Evolutionary conservation across 2,888 invertebrate genomes (phyloP), one percentile per base, ranked within the genome.

Genomic region (Himalopsyche tibetana): DNA sequence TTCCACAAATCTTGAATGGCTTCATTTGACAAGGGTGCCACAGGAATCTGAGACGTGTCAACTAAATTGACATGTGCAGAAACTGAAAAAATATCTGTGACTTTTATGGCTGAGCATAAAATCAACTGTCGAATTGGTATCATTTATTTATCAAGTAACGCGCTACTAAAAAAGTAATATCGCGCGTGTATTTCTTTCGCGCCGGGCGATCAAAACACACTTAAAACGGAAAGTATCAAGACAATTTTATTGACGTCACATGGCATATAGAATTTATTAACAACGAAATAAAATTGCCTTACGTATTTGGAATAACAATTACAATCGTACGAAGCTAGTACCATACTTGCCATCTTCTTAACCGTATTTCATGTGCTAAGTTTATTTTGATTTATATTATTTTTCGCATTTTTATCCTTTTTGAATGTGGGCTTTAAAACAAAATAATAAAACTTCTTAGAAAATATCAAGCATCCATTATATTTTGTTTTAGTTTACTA

Each of bases 21-120:
- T 63, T 63, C 63, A 63, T 63, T 63, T 63, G 63, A 63, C 63
- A 63, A 63, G 63, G 63, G 63, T 63, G 63, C 63, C 63, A 11
- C 63, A 28, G 28, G 63, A 63, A 63, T 63, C 63, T 63, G 63
- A 63, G 63, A 63, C 63, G 63, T 63, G 63, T 63, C 63, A 63
- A 63, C 63, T 63, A 6, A 63, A 63, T 63, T 63, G 63, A 63
- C 63, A 63, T 63, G 63, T 63, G 63, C 63, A 63, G 63, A 63
- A 63, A 63, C 63, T 63, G 63, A 63, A 63, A 63, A 63, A 63
- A 63, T 63, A 63, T 63, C 63, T 63, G 28, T 63, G 63, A 63
- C 63, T 63, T 63, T 63, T 63, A 63, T 63, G 63, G 28, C 63
- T 63, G 19, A 28, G 9, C 28, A 28, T 63, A 63, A 63, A 63